A percentile compares a stretch with the other conserved stretches of the same genome.
Evolutionary conservation across 2,888 invertebrate genomes (phyloP).

Genomic region (Trichacis sp.): DNA sequence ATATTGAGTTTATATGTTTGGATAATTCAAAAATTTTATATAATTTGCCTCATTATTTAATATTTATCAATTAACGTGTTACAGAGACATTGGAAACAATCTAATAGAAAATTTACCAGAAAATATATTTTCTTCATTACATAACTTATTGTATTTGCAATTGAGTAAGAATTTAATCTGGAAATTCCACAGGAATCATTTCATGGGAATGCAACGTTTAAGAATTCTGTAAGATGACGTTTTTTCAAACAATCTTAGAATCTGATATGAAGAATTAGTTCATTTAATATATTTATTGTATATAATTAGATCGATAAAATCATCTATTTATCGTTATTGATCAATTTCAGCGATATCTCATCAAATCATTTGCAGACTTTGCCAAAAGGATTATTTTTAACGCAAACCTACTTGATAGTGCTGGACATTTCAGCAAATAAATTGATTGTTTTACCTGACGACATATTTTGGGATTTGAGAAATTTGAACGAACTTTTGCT

Average conservation of each 20-base stretch:
- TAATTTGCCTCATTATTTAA: too few species aligned
- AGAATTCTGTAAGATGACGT: constrained; percentile 58
- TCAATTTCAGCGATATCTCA: constrained; percentile 69
- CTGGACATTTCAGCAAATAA: constrained; percentile 82
- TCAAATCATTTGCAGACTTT: constrained; percentile 73
- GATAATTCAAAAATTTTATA: too few species aligned
- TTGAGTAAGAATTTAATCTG: constrained; percentile 59
- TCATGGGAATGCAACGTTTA: constrained; percentile 57
- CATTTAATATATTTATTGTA: too few species aligned
- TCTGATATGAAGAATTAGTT: too few species aligned
- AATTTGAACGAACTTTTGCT: constrained; percentile 78
- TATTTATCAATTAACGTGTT: too few species aligned
- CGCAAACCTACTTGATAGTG: constrained; percentile 67
- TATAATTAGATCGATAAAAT: too few species aligned
- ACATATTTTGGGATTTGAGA: constrained; percentile 73
- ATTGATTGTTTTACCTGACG: constrained; percentile 76
- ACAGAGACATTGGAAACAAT: constrained; percentile 62
- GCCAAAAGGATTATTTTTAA: constrained; percentile 73
- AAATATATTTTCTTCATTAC: constrained; percentile 59
- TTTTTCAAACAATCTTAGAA: not conserved
- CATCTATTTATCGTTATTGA: constrained; percentile 4
- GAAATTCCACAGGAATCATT: constrained; percentile 59
- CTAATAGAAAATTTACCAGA: constrained; percentile 61
- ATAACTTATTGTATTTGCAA: constrained; percentile 57
- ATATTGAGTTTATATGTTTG: too few species aligned